Evolutionary conservation across 1,140 invertebrate genomes (phyloP).

Genomic region (Drosophila fuyamai): DNA sequence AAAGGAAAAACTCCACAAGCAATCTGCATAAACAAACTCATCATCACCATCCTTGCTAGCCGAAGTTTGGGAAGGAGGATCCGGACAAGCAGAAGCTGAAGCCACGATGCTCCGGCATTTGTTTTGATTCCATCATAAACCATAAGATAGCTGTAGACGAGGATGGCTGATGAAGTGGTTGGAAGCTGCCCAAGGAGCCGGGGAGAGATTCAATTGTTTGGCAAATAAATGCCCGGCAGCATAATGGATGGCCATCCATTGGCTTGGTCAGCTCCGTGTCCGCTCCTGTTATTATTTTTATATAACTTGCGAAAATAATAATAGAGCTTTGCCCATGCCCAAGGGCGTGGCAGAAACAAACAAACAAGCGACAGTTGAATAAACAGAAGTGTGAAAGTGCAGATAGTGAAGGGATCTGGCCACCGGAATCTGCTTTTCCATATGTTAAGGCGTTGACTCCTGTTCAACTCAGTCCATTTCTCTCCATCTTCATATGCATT

Average conservation of each 20-base stretch:
- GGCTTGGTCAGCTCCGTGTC: constrained; percentile 45
- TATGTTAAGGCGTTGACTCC: constrained; percentile 29
- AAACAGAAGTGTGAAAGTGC: constrained; percentile 81
- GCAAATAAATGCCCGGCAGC: constrained; percentile 80
- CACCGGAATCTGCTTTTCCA: constrained; percentile 27
- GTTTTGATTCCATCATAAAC: constrained; percentile 81
- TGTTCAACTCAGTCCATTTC: constrained; percentile 1
- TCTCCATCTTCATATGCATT: constrained; percentile 40
- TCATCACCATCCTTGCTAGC: constrained; percentile 24
- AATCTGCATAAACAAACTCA: constrained; percentile 83
- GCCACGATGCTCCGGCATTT: constrained; percentile 59
- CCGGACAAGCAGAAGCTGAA: constrained; percentile 11
- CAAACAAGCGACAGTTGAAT: constrained; percentile 72
- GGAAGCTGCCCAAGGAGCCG: constrained; percentile 62
- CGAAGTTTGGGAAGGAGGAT: constrained; percentile 9
- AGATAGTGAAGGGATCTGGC: constrained; percentile 68
- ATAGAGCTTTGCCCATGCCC: constrained; percentile 47
- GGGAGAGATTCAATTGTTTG: constrained; percentile 68
- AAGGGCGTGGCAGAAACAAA: constrained; percentile 32
- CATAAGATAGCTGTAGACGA: constrained; percentile 75
- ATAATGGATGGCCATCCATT: constrained; percentile 63
- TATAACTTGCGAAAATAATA: constrained; percentile 83
- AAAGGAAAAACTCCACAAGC: constrained; percentile 69
- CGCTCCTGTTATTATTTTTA: constrained; percentile 75
- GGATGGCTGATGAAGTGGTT: constrained; percentile 76